A percentile compares a stretch with the other conserved stretches of the same genome.
These are phyloP conservation scores for Cyprinodon variegatus DNA, from an alignment of 2,113 vertebrate species.

Conservation along the genomic window DNA sequence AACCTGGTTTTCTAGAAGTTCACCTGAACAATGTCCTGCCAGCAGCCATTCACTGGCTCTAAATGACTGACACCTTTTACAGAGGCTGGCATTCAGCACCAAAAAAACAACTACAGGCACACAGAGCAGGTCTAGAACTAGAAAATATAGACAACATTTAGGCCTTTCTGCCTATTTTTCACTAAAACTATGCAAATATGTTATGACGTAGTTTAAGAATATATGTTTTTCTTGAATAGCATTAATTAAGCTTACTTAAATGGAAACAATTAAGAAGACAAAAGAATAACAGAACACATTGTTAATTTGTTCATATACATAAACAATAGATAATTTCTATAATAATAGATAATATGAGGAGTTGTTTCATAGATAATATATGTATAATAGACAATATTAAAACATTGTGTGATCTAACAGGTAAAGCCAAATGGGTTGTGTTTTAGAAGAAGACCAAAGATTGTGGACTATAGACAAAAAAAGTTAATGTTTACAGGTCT, in stretches of 20 bases:
- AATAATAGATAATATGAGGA: no score
- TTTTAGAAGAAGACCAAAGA: background rate
- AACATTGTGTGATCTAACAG: background rate
- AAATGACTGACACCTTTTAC: conserved; percentile 37
- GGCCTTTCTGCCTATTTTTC: no score
- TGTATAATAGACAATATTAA: background rate
- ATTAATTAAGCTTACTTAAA: background rate
- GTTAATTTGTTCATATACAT: background rate
- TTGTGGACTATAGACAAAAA: background rate
- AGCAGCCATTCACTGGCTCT: conserved; percentile 49
- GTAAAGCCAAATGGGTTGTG: background rate
- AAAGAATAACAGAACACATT: background rate
- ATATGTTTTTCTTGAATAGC: background rate
- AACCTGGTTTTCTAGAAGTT: conserved; percentile 66
- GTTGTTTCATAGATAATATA: no score
- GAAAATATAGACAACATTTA: background rate
- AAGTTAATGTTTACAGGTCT: background rate
- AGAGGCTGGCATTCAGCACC: conserved; percentile 28
- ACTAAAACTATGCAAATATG: background rate
- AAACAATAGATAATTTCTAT: background rate
- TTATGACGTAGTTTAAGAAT: background rate
- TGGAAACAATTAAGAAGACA: no score
- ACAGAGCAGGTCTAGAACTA: background rate
- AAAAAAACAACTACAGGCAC: background rate
- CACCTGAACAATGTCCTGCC: conserved; percentile 66